phyloP scores from a whole-genome alignment of 2,888 invertebrate species.

The Sphaeridia pumilis region DNA sequence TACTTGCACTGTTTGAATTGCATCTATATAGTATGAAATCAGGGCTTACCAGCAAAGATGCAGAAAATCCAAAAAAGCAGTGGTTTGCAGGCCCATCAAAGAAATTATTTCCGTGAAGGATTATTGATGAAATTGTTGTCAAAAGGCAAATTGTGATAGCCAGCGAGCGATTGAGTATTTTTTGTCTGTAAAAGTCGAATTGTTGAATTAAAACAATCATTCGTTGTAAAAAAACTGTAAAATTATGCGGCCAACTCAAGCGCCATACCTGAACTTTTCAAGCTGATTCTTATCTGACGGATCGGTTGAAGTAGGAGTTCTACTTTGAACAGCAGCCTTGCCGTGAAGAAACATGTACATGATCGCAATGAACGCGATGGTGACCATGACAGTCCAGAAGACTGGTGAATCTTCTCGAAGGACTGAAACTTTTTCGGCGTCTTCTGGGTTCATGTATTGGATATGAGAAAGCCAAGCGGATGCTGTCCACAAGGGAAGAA shows the following conservation, averaged over 20 bases:
- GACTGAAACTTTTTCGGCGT: constrained; percentile 15
- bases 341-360: constrained; percentile 20
- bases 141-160: constrained; percentile 17
- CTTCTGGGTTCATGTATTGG: constrained; percentile 11
- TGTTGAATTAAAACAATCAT: too few relatives aligned
- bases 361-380: constrained; percentile 17
- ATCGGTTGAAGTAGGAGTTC: constrained; percentile 2
- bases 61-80: constrained; percentile 21
- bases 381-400: constrained; percentile 23
- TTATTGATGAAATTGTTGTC: constrained; percentile 18
- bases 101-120: constrained; percentile 21
- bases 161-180: constrained; percentile 23
- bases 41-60: constrained; percentile 20
- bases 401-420: constrained; percentile 24
- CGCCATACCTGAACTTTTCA: constrained; percentile 12
- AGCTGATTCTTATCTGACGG: constrained; percentile 8
- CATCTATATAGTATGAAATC: too few relatives aligned
- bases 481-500: constrained; percentile 30
- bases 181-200: too few relatives aligned
- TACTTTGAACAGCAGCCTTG: constrained; percentile 19
- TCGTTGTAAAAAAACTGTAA: too few relatives aligned
- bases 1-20: too few relatives aligned
- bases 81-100: constrained; percentile 15
- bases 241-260: not conserved
- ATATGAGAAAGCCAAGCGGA: constrained; percentile 19